phyloP scores from a whole-genome alignment of 1,140 invertebrate species.

The Heliothis virescens region DNA sequence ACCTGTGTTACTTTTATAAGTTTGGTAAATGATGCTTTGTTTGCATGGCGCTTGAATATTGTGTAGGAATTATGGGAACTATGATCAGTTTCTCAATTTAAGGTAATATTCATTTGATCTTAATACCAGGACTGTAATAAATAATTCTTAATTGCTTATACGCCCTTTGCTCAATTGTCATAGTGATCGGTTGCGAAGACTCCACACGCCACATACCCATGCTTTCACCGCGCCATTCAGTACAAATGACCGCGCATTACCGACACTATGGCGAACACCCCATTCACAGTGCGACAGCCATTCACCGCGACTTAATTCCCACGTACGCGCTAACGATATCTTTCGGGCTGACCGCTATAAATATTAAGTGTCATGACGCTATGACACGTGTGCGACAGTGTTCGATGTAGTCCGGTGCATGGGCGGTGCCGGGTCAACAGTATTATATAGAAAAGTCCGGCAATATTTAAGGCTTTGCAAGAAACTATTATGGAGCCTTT shows the following conservation, averaged over 20 bases:
- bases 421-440: too few species aligned
- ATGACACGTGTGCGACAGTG: slow-evolving; percentile 12
- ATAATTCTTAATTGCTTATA: not conserved
- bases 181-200: not conserved
- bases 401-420: not conserved
- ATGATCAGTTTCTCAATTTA: not conserved
- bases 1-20: not conserved
- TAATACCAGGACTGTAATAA: too few species aligned
- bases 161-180: not conserved
- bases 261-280: not conserved
- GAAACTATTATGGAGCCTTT: too few species aligned
- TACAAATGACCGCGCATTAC: not conserved
- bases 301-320: slow-evolving; percentile 14
- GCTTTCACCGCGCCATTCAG: not conserved
- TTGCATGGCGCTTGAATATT: not conserved
- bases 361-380: slow-evolving; percentile 22
- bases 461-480: too few species aligned
- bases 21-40: not conserved
- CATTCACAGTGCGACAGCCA: slow-evolving; percentile 1
- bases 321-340: slow-evolving; percentile 29
- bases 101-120: not conserved
- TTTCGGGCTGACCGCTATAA: slow-evolving; percentile 11
- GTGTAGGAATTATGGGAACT: not conserved
- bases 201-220: not conserved
- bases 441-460: too few species aligned